Conservation (phyloP, 2,888 invertebrate genomes). For the Apoderus coryli region DNA sequence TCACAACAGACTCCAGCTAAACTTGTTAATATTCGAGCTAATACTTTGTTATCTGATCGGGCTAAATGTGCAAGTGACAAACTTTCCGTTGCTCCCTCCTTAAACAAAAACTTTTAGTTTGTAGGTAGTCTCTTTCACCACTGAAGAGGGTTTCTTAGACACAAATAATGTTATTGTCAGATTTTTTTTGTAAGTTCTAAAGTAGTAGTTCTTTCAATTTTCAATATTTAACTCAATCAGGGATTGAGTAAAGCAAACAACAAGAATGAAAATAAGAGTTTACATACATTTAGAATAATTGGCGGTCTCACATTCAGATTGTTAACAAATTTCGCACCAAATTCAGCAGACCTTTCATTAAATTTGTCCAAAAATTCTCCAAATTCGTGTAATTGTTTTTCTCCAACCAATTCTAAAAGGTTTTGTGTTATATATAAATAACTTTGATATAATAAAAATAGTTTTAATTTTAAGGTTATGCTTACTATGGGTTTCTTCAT, state of each 20-base stretch:
- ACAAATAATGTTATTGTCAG: too few relatives aligned
- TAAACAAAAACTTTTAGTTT: conserved; percentile 25
- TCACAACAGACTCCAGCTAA: conserved; percentile 69
- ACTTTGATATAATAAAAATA: conserved; percentile 7
- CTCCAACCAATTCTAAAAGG: conserved; percentile 35
- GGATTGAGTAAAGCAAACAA: too few relatives aligned
- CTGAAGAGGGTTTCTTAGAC: too few relatives aligned
- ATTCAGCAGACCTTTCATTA: conserved; percentile 25
- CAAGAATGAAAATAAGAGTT: conserved; percentile 18
- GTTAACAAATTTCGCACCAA: conserved; percentile 26
- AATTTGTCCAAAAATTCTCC: conserved; percentile 38
- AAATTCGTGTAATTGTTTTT: conserved; percentile 38
- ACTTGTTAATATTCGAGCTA: conserved; percentile 66
- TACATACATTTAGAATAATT: conserved; percentile 18
- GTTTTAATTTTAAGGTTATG: conserved; percentile 11
- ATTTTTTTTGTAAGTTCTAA: too few relatives aligned
- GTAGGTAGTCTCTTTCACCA: too few relatives aligned
- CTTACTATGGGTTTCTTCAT: conserved; percentile 32
- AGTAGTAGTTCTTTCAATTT: too few relatives aligned
- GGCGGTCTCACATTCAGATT: conserved; percentile 17
- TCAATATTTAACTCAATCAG: too few relatives aligned
- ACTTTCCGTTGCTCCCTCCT: conserved; percentile 36
- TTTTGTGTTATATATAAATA: conserved; percentile 8
- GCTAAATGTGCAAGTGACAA: conserved; percentile 53
- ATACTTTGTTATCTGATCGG: conserved; percentile 67